Evolutionary conservation across 2,797 vertebrate genomes (phyloP), one percentile per base, ranked within the genome.

Genomic region (Pantherophis vulpinus): DNA sequence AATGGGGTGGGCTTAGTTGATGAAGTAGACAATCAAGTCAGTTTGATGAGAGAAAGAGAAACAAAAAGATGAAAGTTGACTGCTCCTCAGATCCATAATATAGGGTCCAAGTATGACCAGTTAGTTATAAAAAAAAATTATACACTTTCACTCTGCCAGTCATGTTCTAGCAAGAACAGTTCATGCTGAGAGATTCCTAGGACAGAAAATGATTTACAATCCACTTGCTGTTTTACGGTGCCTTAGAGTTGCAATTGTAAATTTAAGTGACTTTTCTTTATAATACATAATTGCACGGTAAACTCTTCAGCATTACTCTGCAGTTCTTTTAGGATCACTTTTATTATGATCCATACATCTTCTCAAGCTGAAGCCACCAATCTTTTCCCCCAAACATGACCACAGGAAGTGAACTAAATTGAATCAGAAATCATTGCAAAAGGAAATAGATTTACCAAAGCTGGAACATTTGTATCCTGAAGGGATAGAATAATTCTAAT

Each of bases 271-370:
- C 63, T 91, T 93, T 88, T 59, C 56, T 16, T 25, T 61, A 13
- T 16, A 88, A 66, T 54, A 79, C 14, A 74, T 74, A 93, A 88
- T 51, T 93, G 54, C 42, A 91, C 79, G 74, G 90, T 91, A 93
- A 91, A 88, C 55, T 60, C 56, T 93, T 79, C 90, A 60, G 5
- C 55, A 61, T 88, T 91, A 32, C 32, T 79, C 63, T 54, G 90
- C 63, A 88, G 88, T 93, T 51, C 29, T 88, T 47, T 56, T 16
- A 13, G 27, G 55, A 87, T 29, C 58, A 61, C n/a, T 47, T 89
- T 91, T 93, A 91, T 91, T 74, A 59, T 5, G 23, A 79, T 54
- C 55, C 55, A 88, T 91, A 47, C 56, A 37, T 93, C 66, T 88
- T 51, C 47, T 91, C 63, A 55, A 54, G 86, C 63, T 79, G 86